Percentiles rank a stretch among this genome's conserved stretches.
Evolutionary conservation across 2,113 vertebrate species (phyloP).

Genomic region (Pseudopodoces humilis): DNA sequence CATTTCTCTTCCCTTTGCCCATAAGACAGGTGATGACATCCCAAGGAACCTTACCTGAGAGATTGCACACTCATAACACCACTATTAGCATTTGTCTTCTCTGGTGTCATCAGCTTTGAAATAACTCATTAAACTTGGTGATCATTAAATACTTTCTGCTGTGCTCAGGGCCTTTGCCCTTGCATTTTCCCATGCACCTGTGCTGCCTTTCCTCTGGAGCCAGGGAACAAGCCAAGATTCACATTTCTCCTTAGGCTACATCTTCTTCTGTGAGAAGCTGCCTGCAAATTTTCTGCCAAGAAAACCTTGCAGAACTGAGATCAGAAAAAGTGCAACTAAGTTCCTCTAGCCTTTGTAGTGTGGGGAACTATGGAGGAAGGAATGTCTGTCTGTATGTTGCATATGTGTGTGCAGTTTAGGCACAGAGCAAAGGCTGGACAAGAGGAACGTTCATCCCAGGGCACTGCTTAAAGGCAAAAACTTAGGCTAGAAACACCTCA

Average conservation of each 20-base stretch:
- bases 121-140: neutral
- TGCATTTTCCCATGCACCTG: neutral
- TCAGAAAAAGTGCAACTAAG: neutral
- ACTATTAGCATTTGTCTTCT: neutral
- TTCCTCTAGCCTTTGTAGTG: neutral
- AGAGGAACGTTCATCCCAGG: neutral
- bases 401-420: neutral
- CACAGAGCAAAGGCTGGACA: neutral
- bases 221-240: neutral
- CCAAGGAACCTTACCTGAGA: neutral
- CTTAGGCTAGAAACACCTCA: neutral
- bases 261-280: neutral
- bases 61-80: neutral
- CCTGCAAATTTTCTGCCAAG: neutral
- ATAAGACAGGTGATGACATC: slow-evolving; percentile 18
- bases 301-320: neutral
- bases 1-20: neutral
- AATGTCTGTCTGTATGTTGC: neutral
- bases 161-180: neutral
- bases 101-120: neutral
- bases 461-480: neutral
- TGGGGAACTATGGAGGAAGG: neutral
- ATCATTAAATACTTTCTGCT: neutral
- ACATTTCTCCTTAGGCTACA: neutral
- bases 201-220: neutral